phyloP scores from a whole-genome alignment of 2,888 invertebrate genomes.

The Phortica okadai region DNA sequence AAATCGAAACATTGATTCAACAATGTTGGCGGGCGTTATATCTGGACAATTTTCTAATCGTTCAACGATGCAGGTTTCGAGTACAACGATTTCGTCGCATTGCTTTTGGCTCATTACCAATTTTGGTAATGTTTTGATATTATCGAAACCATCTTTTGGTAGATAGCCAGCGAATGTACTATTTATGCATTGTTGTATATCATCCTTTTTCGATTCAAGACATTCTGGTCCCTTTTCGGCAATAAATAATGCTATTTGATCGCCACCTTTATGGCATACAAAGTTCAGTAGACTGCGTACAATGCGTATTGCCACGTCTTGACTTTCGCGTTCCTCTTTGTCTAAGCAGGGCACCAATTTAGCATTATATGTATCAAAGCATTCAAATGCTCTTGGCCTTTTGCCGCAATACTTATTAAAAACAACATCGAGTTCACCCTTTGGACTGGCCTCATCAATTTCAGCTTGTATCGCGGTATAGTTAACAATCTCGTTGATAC shows the following conservation, averaged over 20 bases:
- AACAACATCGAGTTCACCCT: slow-evolving; percentile 83
- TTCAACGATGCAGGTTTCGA: slow-evolving; percentile 70
- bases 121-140: slow-evolving; percentile 78
- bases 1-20: slow-evolving; percentile 50
- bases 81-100: slow-evolving; percentile 69
- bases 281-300: slow-evolving; percentile 84
- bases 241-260: slow-evolving; percentile 88
- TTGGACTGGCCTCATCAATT: slow-evolving; percentile 83
- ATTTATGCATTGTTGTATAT: slow-evolving; percentile 82
- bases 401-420: slow-evolving; percentile 86
- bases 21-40: slow-evolving; percentile 50
- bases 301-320: slow-evolving; percentile 81
- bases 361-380: slow-evolving; percentile 79
- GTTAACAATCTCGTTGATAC: slow-evolving; percentile 81
- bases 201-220: slow-evolving; percentile 79
- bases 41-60: slow-evolving; percentile 50
- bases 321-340: slow-evolving; percentile 80
- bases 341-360: slow-evolving; percentile 82
- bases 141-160: slow-evolving; percentile 75
- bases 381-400: slow-evolving; percentile 74
- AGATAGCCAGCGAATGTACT: slow-evolving; percentile 79
- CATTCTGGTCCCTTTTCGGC: slow-evolving; percentile 90
- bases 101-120: slow-evolving; percentile 80
- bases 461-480: slow-evolving; percentile 80
- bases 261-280: slow-evolving; percentile 87